Base-by-base conservation (phyloP, 2,888 invertebrate species). In the Cephus nigrinus region DNA sequence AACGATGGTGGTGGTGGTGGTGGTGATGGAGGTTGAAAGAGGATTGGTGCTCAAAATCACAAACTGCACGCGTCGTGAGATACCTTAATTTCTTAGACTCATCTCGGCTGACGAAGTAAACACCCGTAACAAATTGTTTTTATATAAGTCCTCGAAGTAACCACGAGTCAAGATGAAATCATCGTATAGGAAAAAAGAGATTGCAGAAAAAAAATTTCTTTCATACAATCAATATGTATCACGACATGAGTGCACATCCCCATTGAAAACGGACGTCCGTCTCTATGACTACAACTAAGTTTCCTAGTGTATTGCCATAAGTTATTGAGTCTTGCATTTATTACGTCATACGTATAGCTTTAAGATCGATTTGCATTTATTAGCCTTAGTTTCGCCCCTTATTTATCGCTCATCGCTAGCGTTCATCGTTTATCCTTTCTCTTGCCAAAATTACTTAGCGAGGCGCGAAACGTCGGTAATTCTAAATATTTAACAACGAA, bases 291-390 rank as follows among this genome's bases (percentile, higher is more conserved):
- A 55, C 71, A 69, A 31, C 71, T 71, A 69, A 68, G 75, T 71
- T 82, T 82, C 80, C 80, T 79, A 78, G 69, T 68, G 69, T 68
- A 76, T 81, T 79, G 69, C 71, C 69, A 33, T 75, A 77, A 75
- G 55, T 73, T 68, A 75, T 74, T 73, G 76, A 75, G 77, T 71
- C 34, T 76, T 69, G 69, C 79, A 80, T 73, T 75, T 73, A 75
- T 68, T 68, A 76, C 36, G 35, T 36, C 74, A 35, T 74, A 55
- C 23, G 74, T n/a, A 34, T 33, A 31, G 74, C 76, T 35, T 69
- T 35, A 77, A 73, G 36, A 40, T 73, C 74, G 74, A 80, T 82
- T 80, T 84, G 76, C 84, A 84, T 82, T 80, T 76, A 80, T 78
- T 84, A 83, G 75, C 78, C 69, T 84, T 80, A 80, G 31, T 71